phyloP scores from a whole-genome alignment of 1,140 invertebrate species.

The Radopholus similis region DNA sequence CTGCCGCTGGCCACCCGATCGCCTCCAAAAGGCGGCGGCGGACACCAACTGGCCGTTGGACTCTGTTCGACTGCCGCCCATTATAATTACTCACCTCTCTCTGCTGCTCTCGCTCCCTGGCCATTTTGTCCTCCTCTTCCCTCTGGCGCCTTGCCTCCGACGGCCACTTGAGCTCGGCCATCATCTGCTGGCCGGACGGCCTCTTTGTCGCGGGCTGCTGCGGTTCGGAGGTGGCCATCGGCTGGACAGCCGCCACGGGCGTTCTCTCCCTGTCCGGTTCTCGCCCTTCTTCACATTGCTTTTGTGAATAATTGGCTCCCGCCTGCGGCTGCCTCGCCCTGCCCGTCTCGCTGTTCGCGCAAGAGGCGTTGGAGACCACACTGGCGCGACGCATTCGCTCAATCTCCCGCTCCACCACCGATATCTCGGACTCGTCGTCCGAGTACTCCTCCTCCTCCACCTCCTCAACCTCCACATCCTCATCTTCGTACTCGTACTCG shows the following conservation, averaged over 20 bases:
- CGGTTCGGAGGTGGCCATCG: too few species aligned
- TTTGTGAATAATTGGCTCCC: neutral
- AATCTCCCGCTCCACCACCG: conserved; percentile 10
- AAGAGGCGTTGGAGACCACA: neutral
- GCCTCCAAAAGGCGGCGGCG: too few species aligned
- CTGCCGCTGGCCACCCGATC: too few species aligned
- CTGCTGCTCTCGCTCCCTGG: too few species aligned
- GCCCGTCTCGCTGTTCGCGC: neutral
- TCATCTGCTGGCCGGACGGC: neutral
- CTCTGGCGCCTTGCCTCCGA: neutral
- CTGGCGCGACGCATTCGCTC: conserved; percentile 11
- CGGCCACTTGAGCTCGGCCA: neutral
- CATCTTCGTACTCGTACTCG: neutral
- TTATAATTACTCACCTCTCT: too few species aligned
- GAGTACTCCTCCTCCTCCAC: conserved; percentile 1
- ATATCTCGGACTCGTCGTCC: conserved; percentile 7
- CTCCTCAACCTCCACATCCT: neutral
- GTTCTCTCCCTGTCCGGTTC: neutral
- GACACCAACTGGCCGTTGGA: too few species aligned
- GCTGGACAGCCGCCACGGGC: neutral
- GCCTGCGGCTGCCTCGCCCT: neutral
- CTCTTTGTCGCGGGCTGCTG: too few species aligned
- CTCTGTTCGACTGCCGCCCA: too few species aligned
- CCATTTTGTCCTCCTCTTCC: too few species aligned
- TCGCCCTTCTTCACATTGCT: conserved; percentile 9